Evolutionary conservation across 2,888 invertebrate genomes (phyloP).

Genomic region (Priocnemis perturbator): DNA sequence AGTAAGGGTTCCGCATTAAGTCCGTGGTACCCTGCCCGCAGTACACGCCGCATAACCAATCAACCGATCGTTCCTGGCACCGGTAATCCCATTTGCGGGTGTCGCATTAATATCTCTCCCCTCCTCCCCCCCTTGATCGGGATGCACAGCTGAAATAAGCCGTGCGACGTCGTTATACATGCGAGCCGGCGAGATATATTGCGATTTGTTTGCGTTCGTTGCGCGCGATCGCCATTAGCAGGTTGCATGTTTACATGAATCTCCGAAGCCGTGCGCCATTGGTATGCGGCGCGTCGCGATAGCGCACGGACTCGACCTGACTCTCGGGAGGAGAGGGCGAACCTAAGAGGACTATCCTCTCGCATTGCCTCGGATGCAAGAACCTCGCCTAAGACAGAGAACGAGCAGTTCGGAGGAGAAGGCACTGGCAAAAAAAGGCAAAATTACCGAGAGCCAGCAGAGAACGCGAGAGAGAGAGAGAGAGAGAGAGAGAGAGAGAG

Average conservation of each 20-base stretch:
- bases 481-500: slow-evolving; percentile 3
- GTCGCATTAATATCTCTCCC: neutral
- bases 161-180: neutral
- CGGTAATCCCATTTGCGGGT: neutral
- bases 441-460: slow-evolving; percentile 20
- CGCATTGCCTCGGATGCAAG: slow-evolving; percentile 1
- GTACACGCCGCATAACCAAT: too few species aligned
- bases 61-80: neutral
- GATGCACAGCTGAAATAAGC: too few species aligned
- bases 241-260: slow-evolving; percentile 5
- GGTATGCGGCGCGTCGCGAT: slow-evolving; percentile 2
- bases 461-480: neutral
- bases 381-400: neutral
- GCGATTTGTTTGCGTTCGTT: neutral
- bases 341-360: neutral
- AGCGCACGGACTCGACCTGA: slow-evolving; percentile 1
- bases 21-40: too few species aligned
- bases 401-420: neutral
- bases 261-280: neutral
- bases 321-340: neutral
- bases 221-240: neutral
- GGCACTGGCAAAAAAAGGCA: slow-evolving; percentile 10
- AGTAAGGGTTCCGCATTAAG: too few species aligned
- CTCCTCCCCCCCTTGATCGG: too few species aligned
- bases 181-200: neutral